A percentile compares a stretch with the other conserved stretches of the same genome.
phyloP scores from a whole-genome alignment of 1,140 invertebrate genomes.

The Leptoteleia sp. region DNA sequence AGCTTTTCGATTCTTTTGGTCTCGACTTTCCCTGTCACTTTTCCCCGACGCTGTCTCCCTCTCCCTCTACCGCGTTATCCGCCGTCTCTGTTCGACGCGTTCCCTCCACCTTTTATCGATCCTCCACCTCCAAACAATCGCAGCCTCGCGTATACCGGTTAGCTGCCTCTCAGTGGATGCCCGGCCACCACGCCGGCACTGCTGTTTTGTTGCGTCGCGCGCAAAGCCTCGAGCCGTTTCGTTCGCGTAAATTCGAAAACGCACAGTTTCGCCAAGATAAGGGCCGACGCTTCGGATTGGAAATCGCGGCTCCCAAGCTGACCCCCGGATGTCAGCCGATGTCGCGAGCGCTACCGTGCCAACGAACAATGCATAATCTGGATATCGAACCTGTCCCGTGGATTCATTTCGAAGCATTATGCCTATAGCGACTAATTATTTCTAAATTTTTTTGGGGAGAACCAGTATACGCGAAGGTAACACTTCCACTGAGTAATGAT shows the following conservation, averaged over 20 bases:
- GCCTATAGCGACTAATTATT: conserved; percentile 9
- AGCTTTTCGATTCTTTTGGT: conserved; percentile 23
- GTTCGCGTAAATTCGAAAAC: conserved; percentile 46
- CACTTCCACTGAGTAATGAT: too few species aligned
- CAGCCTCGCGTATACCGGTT: conserved; percentile 66
- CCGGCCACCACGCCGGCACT: conserved; percentile 79
- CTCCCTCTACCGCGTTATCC: conserved; percentile 44
- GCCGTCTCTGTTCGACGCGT: conserved; percentile 64
- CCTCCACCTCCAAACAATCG: conserved; percentile 67
- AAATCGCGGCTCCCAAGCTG: background rate
- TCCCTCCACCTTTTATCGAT: conserved; percentile 78
- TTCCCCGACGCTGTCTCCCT: conserved; percentile 62
- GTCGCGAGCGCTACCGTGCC: background rate
- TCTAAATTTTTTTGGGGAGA: background rate
- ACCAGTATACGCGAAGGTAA: too few species aligned
- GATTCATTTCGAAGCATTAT: conserved; percentile 7
- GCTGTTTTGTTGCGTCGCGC: conserved; percentile 68
- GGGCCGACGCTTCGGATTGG: background rate
- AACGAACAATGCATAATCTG: conserved; percentile 1
- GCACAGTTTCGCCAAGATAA: conserved; percentile 42
- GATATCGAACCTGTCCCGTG: background rate
- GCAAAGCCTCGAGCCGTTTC: conserved; percentile 39
- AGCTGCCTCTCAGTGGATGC: conserved; percentile 76
- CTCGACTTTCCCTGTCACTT: conserved; percentile 52
- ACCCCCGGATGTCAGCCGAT: too few species aligned